phyloP scores from a whole-genome alignment of 1,140 invertebrate species.

The Drosophila sproati region DNA sequence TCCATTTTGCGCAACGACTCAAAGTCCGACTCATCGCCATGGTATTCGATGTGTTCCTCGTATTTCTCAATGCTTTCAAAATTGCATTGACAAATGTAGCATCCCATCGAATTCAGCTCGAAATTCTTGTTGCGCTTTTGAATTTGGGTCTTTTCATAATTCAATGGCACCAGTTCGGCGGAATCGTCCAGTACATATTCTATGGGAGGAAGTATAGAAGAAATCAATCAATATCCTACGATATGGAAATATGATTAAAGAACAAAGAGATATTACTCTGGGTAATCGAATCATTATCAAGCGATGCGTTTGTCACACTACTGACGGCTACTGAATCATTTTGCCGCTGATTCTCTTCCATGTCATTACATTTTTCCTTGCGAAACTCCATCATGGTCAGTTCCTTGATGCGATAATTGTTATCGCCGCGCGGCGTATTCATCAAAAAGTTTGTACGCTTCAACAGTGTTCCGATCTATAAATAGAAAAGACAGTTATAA shows the following conservation, averaged over 20 bases:
- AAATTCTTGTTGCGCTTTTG: slow-evolving; percentile 41
- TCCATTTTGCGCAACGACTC: slow-evolving; percentile 57
- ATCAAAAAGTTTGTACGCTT: slow-evolving; percentile 70
- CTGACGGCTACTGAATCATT: slow-evolving; percentile 15
- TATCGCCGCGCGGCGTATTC: slow-evolving; percentile 60
- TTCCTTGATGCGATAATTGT: slow-evolving; percentile 62
- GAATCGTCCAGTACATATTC: slow-evolving; percentile 55
- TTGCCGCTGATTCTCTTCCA: slow-evolving; percentile 57
- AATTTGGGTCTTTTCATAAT: slow-evolving; percentile 62
- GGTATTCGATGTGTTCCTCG: slow-evolving; percentile 73
- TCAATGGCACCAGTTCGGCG: slow-evolving; percentile 36
- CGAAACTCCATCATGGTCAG: slow-evolving; percentile 63
- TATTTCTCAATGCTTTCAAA: slow-evolving; percentile 70
- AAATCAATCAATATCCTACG: not conserved
- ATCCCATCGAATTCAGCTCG: slow-evolving; percentile 62
- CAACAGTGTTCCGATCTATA: slow-evolving; percentile 67
- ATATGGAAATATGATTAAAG: too few relatives aligned
- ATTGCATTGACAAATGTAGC: slow-evolving; percentile 73
- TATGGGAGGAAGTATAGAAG: not conserved
- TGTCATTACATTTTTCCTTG: slow-evolving; percentile 61
- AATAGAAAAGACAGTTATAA: slow-evolving; percentile 14
- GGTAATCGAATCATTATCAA: slow-evolving; percentile 27
- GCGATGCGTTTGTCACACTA: slow-evolving; percentile 10
- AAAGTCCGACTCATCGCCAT: slow-evolving; percentile 77
- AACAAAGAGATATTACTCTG: slow-evolving; percentile 44